Evolutionary conservation across 2,888 invertebrate genomes (phyloP).

Genomic region (Caenorhabditis afra): DNA sequence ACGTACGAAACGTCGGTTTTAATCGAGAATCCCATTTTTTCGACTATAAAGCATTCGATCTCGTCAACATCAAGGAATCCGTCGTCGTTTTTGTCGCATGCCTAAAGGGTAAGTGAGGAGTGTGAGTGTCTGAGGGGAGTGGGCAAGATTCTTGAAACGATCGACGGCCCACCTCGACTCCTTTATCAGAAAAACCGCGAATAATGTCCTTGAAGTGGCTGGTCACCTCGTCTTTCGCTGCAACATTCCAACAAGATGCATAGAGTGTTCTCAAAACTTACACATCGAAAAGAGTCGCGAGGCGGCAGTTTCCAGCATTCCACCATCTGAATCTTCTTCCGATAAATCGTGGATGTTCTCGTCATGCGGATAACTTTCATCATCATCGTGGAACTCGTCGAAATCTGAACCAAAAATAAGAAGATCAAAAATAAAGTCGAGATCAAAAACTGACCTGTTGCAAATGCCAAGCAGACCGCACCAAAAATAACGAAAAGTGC

Average conservation of each 20-base stretch:
- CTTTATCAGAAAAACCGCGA: slow-evolving; percentile 61
- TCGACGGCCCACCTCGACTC: slow-evolving; percentile 36
- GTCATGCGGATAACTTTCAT: slow-evolving; percentile 11
- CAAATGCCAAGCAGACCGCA: slow-evolving; percentile 28
- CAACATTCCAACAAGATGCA: not conserved
- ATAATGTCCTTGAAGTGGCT: slow-evolving; percentile 58
- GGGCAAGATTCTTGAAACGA: no score
- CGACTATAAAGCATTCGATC: slow-evolving; percentile 35
- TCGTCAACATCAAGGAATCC: slow-evolving; percentile 34
- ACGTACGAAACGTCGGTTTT: slow-evolving; percentile 17
- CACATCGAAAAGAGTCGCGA: slow-evolving; percentile 3
- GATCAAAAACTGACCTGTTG: slow-evolving; percentile 15
- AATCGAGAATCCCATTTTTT: slow-evolving; percentile 52
- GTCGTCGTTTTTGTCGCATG: slow-evolving; percentile 35
- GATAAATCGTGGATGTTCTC: slow-evolving; percentile 32
- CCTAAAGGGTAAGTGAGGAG: slow-evolving; percentile 18
- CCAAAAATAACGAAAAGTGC: slow-evolving; percentile 11
- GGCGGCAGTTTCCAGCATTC: not conserved
- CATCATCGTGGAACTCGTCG: slow-evolving; percentile 14
- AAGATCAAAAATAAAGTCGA: no score
- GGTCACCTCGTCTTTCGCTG: slow-evolving; percentile 36
- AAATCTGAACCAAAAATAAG: not conserved
- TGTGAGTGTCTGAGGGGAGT: no score
- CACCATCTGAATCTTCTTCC: slow-evolving; percentile 1
- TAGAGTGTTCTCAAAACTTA: not conserved